These are phyloP conservation scores for Steinernema khuongi DNA, from an alignment of 1,140 invertebrate genomes.

Conservation along the genomic window DNA sequence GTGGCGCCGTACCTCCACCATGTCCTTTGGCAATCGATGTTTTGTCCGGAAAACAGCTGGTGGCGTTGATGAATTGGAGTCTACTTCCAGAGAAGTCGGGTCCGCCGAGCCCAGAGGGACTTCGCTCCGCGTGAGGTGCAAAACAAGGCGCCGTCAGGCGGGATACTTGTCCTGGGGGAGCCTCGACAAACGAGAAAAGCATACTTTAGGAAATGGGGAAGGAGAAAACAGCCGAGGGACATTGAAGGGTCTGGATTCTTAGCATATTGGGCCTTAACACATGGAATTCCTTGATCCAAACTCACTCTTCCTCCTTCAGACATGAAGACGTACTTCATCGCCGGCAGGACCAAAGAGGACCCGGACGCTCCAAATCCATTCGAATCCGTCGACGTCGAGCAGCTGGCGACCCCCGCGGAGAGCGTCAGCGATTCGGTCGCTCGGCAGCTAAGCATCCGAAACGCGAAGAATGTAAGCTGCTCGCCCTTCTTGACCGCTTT, in stretches of 20 bases:
- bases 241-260: too few relatives aligned
- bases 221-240: too few relatives aligned
- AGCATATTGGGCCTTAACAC: too few relatives aligned
- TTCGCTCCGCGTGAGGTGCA: too few relatives aligned
- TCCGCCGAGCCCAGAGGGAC: too few relatives aligned
- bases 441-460: slow-evolving; percentile 70
- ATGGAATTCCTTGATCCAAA: background rate
- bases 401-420: slow-evolving; percentile 64
- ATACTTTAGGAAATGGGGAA: too few relatives aligned
- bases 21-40: background rate
- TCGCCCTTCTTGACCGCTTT: background rate
- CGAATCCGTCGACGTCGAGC: slow-evolving; percentile 16
- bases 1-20: background rate
- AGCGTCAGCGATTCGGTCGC: slow-evolving; percentile 71
- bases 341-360: slow-evolving; percentile 62
- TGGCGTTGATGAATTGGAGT: slow-evolving; percentile 10
- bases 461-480: slow-evolving; percentile 62
- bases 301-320: slow-evolving; percentile 62
- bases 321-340: slow-evolving; percentile 75
- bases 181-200: too few relatives aligned
- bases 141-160: too few relatives aligned
- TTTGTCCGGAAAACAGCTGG: background rate
- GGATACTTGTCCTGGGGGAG: too few relatives aligned
- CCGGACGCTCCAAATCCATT: slow-evolving; percentile 28
- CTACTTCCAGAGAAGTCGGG: too few relatives aligned